These are phyloP conservation scores for Papilio polytes DNA, from an alignment of 1,140 invertebrate species.

Conservation along the genomic window DNA sequence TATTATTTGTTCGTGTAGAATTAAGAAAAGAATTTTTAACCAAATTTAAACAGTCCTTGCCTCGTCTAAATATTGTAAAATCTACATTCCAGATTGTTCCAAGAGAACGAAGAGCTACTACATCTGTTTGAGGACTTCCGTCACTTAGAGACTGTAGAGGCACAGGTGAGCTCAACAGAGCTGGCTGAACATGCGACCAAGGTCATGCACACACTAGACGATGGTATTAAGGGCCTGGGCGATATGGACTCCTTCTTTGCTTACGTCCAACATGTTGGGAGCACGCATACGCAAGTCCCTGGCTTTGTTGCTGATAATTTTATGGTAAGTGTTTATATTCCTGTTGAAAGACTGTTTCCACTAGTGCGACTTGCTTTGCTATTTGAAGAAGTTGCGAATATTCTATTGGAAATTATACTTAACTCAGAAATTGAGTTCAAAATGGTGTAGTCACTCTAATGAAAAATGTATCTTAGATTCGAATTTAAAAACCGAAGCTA, in stretches of 20 bases:
- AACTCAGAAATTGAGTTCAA: too few species aligned
- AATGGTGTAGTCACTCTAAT: too few species aligned
- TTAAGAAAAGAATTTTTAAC: too few species aligned
- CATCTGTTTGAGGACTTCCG: constrained; percentile 92
- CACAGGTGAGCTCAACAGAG: constrained; percentile 90
- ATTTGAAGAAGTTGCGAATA: not conserved
- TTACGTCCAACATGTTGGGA: constrained; percentile 91
- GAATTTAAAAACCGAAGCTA: too few species aligned
- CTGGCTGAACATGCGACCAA: constrained; percentile 93
- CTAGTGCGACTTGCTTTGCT: not conserved
- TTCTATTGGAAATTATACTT: not conserved
- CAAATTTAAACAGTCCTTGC: too few species aligned
- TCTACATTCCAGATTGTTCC: constrained; percentile 89
- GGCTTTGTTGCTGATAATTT: constrained; percentile 94
- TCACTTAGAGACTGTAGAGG: constrained; percentile 89
- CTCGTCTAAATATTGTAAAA: not conserved
- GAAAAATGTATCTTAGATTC: too few species aligned
- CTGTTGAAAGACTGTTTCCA: not conserved
- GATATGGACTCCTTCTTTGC: constrained; percentile 93
- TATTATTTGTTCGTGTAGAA: too few species aligned
- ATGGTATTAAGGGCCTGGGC: constrained; percentile 93
- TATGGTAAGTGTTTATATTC: constrained; percentile 86
- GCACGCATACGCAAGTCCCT: constrained; percentile 91
- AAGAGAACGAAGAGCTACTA: constrained; percentile 92
- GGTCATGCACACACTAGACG: constrained; percentile 94